Percentiles rank a stretch among this genome's conserved stretches.
Evolutionary conservation across 2,113 vertebrate genomes (phyloP).

Genomic region (Clarias magur): DNA sequence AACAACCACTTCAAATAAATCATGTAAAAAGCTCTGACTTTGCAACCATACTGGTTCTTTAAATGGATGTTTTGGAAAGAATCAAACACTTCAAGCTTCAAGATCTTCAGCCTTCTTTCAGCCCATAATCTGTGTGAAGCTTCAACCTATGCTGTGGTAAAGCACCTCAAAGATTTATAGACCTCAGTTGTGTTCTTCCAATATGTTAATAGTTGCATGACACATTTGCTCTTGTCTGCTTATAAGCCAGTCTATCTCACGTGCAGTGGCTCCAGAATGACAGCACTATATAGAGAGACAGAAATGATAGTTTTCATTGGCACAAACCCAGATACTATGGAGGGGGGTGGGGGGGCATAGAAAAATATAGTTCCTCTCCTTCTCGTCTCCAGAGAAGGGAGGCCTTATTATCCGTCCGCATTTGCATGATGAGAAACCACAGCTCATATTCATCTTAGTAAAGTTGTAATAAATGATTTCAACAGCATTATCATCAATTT

Average conservation of each 20-base stretch:
- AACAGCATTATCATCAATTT: slow-evolving; percentile 92
- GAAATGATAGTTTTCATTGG: slow-evolving; percentile 55
- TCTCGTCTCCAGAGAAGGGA: slow-evolving; percentile 50
- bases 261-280: slow-evolving; percentile 41
- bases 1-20: neutral
- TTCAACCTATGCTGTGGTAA: neutral
- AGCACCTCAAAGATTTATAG: slow-evolving; percentile 42
- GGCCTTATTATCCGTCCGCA: slow-evolving; percentile 75
- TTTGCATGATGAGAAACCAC: slow-evolving; percentile 87
- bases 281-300: slow-evolving; percentile 47
- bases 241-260: slow-evolving; percentile 44
- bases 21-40: neutral
- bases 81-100: neutral
- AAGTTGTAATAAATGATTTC: slow-evolving; percentile 93
- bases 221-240: slow-evolving; percentile 52
- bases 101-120: neutral
- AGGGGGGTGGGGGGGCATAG: slow-evolving; percentile 10
- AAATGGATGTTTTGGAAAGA: neutral
- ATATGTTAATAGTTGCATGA: slow-evolving; percentile 36
- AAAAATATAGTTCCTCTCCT: slow-evolving; percentile 65
- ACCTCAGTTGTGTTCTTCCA: slow-evolving; percentile 35
- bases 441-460: slow-evolving; percentile 82
- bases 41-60: neutral
- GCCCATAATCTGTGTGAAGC: neutral
- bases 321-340: slow-evolving; percentile 51